Conservation (phyloP, 2,888 invertebrate species). For the Diabrotica balteata region DNA sequence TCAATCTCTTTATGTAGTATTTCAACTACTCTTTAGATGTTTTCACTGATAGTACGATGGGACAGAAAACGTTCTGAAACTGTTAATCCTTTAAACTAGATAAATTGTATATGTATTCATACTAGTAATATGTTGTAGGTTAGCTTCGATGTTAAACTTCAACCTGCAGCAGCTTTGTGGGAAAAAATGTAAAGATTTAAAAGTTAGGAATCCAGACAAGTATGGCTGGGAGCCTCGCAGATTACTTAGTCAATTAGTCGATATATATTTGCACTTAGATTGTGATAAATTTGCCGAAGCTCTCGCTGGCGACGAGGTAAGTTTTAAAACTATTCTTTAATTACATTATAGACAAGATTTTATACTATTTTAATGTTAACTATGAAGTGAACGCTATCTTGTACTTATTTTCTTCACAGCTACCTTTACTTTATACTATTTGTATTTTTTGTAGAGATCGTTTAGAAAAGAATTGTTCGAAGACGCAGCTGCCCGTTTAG, state of each 20-base stretch:
- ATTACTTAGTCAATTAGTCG: slow-evolving; percentile 89
- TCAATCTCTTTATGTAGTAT: too few relatives aligned
- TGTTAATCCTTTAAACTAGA: too few relatives aligned
- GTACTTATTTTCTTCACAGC: not conserved
- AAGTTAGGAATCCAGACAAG: slow-evolving; percentile 91
- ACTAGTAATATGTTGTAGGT: slow-evolving; percentile 42
- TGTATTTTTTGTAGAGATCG: slow-evolving; percentile 75
- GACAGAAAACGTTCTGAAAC: too few relatives aligned
- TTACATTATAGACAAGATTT: not conserved
- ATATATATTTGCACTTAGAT: slow-evolving; percentile 96
- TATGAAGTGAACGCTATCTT: too few relatives aligned
- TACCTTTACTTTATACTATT: not conserved
- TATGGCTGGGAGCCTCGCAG: slow-evolving; percentile 97
- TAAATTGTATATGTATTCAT: too few relatives aligned
- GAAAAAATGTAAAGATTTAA: slow-evolving; percentile 91
- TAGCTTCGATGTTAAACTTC: slow-evolving; percentile 98
- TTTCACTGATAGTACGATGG: too few relatives aligned
- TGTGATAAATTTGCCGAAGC: slow-evolving; percentile 90
- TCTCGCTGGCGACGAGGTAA: slow-evolving; percentile 93
- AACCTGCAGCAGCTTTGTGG: slow-evolving; percentile 97
- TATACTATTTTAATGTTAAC: too few relatives aligned
- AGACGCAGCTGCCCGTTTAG: slow-evolving; percentile 85
- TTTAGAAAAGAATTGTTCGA: slow-evolving; percentile 93
- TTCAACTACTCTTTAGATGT: too few relatives aligned
- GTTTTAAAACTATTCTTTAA: not conserved